Percentiles rank a stretch among this genome's conserved stretches.
These are phyloP conservation scores for Panurus biarmicus DNA, from an alignment of 2,113 vertebrate genomes.

Conservation along the genomic window DNA sequence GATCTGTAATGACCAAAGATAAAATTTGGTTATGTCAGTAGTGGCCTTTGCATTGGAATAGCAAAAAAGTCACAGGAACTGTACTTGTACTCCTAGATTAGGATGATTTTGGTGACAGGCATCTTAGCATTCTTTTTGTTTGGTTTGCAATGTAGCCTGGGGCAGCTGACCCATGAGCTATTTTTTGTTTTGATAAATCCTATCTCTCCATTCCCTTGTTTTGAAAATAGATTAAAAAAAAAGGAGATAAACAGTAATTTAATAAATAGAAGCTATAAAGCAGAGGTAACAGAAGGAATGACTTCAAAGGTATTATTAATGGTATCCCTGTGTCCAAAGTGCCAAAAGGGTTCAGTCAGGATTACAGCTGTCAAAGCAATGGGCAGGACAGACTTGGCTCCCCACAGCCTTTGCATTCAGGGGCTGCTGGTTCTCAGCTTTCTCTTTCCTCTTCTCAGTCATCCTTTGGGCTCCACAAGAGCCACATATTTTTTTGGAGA, in stretches of 20 bases:
- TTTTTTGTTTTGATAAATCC: slow-evolving; percentile 8
- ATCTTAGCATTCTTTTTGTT: neutral
- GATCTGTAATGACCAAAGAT: neutral
- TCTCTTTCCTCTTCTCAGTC: neutral
- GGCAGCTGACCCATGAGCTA: neutral
- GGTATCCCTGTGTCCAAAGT: neutral
- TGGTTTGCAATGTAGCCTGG: neutral
- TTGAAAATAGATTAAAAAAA: neutral
- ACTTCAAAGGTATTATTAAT: neutral
- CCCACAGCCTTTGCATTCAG: neutral
- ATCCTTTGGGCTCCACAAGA: neutral
- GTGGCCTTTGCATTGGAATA: neutral
- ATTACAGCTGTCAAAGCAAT: neutral
- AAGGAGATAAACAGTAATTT: slow-evolving; percentile 11
- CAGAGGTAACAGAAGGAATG: neutral
- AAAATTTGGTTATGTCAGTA: neutral
- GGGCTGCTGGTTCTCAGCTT: neutral
- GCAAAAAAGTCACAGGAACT: neutral
- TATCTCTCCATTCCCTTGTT: neutral
- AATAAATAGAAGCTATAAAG: neutral
- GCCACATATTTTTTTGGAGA: neutral
- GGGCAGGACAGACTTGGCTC: neutral
- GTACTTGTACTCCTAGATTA: neutral
- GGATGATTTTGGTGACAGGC: neutral
- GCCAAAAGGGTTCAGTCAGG: neutral